Evolutionary conservation across 2,888 invertebrate genomes (phyloP), one percentile per base, ranked within the genome.

Genomic region (Epinotia nisella): DNA sequence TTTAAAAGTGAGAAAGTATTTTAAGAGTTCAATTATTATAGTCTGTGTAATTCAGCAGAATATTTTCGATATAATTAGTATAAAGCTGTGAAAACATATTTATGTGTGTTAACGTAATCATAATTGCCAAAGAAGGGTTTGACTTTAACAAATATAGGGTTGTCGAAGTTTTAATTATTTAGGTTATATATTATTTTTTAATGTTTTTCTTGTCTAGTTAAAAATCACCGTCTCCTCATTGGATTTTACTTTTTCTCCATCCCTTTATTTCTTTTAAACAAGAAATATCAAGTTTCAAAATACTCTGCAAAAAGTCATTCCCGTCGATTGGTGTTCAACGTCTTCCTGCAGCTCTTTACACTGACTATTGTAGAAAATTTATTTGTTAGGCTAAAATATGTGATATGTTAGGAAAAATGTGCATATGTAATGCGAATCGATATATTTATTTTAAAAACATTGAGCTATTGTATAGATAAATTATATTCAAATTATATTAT

Each of bases 261-360:
- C 5, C 0, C 15, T 45, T 15, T 3, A n/a, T 19, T 51, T 59
- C n/a, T 59, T 19, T 39, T 5, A 41, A 60, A 13, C 5, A 60
- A 19, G 19, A 39, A 19, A 51, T 5, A 24, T n/a, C n/a, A n/a
- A 65, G 7, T 21, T 56, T 4, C 1, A n/a, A 49, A 24, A 17
- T 11, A 10, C 11, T 24, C 62, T 9, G 11, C 51, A 3, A 75
- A 65, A 78, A 76, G 75, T 76, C 74, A 75, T 71, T 76, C 80
- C 80, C 78, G 74, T 76, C 72, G 74, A 76, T 84, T 86, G 91
- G 91, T 81, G 93, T 92, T 87, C 82, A 87, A 93, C 83, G 93
- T 93, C 93, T 93, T 93, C 93, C 93, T 91, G 91, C 93, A 93
- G 93, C 93, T 93, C 93, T 93, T 85, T 93, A 93, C 93, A 93